Evolutionary conservation across 2,113 vertebrate genomes (phyloP).

Genomic region (Hippocampus mohnikei): DNA sequence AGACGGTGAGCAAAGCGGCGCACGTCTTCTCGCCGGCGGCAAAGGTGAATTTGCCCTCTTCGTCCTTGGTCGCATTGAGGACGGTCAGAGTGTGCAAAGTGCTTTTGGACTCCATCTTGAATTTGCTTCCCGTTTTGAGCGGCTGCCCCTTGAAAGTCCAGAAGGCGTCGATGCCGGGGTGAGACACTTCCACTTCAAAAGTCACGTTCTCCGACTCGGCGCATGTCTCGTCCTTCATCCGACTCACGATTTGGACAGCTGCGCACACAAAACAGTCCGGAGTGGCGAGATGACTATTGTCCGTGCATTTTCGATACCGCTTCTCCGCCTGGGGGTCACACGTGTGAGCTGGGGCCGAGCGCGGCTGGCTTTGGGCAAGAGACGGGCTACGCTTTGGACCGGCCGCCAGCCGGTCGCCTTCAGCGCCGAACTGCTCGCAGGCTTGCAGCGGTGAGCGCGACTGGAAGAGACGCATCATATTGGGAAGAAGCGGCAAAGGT

Average conservation of each 20-base stretch:
- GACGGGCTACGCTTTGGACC: background rate
- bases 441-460: too few species aligned
- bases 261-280: background rate
- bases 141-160: constrained; percentile 89
- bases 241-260: constrained; percentile 77
- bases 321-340: too few species aligned
- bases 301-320: too few species aligned
- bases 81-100: constrained; percentile 85
- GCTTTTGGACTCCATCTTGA: constrained; percentile 85
- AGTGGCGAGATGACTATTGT: background rate
- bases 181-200: constrained; percentile 89
- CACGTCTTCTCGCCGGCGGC: constrained; percentile 91
- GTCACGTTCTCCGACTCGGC: constrained; percentile 93
- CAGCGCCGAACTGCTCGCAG: too few species aligned
- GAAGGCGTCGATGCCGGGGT: constrained; percentile 85
- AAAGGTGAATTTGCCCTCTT: constrained; percentile 91
- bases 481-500: too few species aligned
- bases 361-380: background rate
- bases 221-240: constrained; percentile 83
- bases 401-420: background rate
- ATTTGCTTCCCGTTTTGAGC: constrained; percentile 81
- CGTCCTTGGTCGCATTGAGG: constrained; percentile 92
- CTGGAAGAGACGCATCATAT: too few species aligned
- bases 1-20: constrained; percentile 83
- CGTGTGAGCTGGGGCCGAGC: background rate